Evolutionary conservation across 2,797 vertebrate genomes (phyloP).

Genomic region (Cyclopterus lumpus): DNA sequence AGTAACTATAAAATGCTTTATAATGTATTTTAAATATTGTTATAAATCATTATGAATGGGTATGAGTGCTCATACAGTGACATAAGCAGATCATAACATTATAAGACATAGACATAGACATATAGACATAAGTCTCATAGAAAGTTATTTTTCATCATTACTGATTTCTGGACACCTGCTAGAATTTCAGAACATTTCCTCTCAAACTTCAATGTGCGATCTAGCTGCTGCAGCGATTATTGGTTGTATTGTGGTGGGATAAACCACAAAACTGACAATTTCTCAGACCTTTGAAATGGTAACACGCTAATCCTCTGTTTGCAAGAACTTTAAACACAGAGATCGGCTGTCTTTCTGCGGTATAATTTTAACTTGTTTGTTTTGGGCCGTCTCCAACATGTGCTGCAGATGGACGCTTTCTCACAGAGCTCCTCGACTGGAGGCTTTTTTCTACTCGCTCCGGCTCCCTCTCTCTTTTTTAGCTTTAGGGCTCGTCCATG

Average conservation of each 20-base stretch:
- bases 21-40: not conserved
- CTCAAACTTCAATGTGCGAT: not conserved
- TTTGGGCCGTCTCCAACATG: constrained; percentile 79
- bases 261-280: constrained; percentile 70
- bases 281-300: constrained; percentile 72
- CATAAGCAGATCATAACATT: not conserved
- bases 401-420: constrained; percentile 79
- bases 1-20: not conserved
- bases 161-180: constrained; percentile 17
- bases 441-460: constrained; percentile 48
- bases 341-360: constrained; percentile 74
- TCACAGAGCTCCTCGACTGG: constrained; percentile 68
- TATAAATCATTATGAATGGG: not conserved
- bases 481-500: constrained; percentile 13
- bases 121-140: not conserved
- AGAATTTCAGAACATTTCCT: constrained; percentile 3
- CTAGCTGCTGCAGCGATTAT: constrained; percentile 49
- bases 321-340: constrained; percentile 73
- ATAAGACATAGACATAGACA: too few species aligned
- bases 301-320: constrained; percentile 75
- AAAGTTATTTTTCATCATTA: not conserved
- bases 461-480: constrained; percentile 33
- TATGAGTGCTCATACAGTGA: not conserved
- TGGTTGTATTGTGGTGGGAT: constrained; percentile 57
- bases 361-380: constrained; percentile 86